Conservation (phyloP, 1,140 invertebrate species). For the Arctopsyche grandis region DNA sequence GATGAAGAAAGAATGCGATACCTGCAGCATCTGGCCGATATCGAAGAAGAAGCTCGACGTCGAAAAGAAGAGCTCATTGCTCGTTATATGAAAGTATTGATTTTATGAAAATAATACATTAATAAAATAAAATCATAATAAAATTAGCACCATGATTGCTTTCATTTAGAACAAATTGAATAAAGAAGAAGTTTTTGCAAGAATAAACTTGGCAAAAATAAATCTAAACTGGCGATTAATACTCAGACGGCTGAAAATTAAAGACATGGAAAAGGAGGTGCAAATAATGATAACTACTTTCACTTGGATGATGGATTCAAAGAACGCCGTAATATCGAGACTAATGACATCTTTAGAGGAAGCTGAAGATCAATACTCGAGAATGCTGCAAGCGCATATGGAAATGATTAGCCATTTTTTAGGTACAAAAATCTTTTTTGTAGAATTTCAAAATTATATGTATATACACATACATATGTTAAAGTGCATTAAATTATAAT, state of each 20-base stretch:
- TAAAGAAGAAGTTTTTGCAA: slow-evolving; percentile 79
- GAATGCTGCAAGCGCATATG: slow-evolving; percentile 75
- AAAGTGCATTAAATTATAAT: slow-evolving; percentile 18
- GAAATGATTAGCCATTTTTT: slow-evolving; percentile 74
- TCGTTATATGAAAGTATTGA: slow-evolving; percentile 78
- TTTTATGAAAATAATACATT: slow-evolving; percentile 1
- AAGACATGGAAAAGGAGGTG: slow-evolving; percentile 75
- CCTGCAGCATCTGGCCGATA: slow-evolving; percentile 79
- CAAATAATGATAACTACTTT: slow-evolving; percentile 71
- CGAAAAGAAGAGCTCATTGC: slow-evolving; percentile 81
- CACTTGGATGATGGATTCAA: slow-evolving; percentile 70
- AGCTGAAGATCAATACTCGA: slow-evolving; percentile 75
- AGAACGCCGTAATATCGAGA: slow-evolving; percentile 72
- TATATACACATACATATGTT: slow-evolving; percentile 2
- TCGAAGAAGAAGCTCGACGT: slow-evolving; percentile 79
- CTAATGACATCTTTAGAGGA: slow-evolving; percentile 73
- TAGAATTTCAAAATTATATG: not conserved
- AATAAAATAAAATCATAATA: too few relatives aligned
- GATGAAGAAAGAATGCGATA: slow-evolving; percentile 82
- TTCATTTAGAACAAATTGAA: slow-evolving; percentile 81
- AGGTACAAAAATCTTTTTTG: slow-evolving; percentile 60
- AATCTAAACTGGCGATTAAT: slow-evolving; percentile 84
- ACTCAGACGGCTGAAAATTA: slow-evolving; percentile 77
- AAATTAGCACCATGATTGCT: too few relatives aligned
- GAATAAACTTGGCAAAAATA: slow-evolving; percentile 83